Conservation (phyloP, 2,888 invertebrate species). For the Scaptomyza caliginosa region DNA sequence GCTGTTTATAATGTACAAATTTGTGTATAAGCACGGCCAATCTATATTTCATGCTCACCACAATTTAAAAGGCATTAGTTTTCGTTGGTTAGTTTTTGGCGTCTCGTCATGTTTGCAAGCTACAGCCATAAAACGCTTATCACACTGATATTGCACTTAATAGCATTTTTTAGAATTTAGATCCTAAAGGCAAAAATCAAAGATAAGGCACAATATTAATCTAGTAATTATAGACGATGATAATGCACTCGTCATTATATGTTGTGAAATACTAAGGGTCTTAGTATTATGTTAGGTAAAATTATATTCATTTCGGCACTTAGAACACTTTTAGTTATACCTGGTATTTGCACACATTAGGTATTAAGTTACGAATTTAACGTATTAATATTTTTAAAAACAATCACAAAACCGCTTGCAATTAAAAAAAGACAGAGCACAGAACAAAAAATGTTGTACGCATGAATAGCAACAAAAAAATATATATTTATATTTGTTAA, state of each 20-base stretch:
- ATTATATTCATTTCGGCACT: not conserved
- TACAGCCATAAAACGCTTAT: not conserved
- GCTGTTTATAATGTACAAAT: too few relatives aligned
- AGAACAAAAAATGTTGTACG: not conserved
- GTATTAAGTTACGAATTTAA: not conserved
- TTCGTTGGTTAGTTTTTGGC: not conserved
- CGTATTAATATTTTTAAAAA: not conserved
- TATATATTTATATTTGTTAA: not conserved
- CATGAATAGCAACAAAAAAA: not conserved
- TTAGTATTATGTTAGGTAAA: not conserved
- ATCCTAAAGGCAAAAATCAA: not conserved
- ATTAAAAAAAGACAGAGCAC: not conserved
- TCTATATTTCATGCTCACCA: not conserved
- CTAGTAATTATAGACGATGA: not conserved
- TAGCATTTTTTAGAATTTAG: not conserved
- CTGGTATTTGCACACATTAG: not conserved
- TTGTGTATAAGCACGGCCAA: not conserved
- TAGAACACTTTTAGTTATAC: not conserved
- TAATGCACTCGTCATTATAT: not conserved
- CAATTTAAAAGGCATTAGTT: not conserved
- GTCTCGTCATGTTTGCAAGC: not conserved
- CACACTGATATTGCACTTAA: not conserved
- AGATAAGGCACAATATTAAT: not conserved
- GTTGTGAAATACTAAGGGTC: not conserved
- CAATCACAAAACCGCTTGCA: not conserved